phyloP scores from a whole-genome alignment of 2,797 vertebrate species.

The Lutjanus argentimaculatus region DNA sequence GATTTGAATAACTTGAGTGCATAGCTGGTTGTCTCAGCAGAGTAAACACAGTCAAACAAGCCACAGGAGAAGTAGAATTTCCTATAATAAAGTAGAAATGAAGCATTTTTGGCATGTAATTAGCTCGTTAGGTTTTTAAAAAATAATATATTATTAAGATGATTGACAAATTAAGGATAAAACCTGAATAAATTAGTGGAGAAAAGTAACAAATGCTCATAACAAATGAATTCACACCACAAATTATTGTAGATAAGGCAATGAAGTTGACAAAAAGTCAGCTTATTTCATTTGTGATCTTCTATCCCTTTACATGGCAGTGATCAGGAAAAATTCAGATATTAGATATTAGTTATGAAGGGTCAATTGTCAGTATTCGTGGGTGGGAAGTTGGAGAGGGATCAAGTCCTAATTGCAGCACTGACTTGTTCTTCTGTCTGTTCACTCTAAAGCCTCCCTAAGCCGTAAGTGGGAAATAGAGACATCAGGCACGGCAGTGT shows the following conservation, averaged over 20 bases:
- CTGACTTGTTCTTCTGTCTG: slow-evolving; percentile 14
- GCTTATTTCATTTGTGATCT: not conserved
- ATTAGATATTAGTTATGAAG: not conserved
- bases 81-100: not conserved
- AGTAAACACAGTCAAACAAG: not conserved
- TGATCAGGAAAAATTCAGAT: not conserved
- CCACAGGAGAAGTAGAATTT: not conserved
- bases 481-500: not conserved
- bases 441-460: not conserved
- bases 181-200: not conserved
- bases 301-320: not conserved
- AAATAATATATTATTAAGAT: not conserved
- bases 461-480: slow-evolving; percentile 10
- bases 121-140: not conserved
- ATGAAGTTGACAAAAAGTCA: not conserved
- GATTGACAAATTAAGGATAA: not conserved
- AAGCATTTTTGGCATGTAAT: not conserved
- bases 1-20: not conserved
- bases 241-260: not conserved
- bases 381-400: slow-evolving; percentile 21
- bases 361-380: not conserved
- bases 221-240: not conserved
- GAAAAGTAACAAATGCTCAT: not conserved
- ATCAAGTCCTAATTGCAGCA: slow-evolving; percentile 22
- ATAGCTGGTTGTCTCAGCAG: slow-evolving; percentile 10